Base-by-base conservation (phyloP, 2,888 invertebrate species). In the Bimastos eiseni region DNA sequence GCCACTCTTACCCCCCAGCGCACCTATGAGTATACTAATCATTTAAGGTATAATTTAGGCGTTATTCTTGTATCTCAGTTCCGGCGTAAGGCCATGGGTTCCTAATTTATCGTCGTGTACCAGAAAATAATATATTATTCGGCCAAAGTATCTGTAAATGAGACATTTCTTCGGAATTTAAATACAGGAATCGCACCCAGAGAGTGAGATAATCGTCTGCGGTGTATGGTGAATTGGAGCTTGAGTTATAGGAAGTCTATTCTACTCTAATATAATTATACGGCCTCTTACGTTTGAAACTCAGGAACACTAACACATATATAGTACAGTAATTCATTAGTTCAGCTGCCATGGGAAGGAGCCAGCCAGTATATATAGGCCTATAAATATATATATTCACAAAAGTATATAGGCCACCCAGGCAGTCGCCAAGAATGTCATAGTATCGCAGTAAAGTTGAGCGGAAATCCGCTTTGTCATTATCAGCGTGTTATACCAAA, bases 121-220 rank as follows among this genome's bases (percentile, higher is more conserved):
- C 70, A n/a, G 70, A 70, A n/a, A 70, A n/a, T 70, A 70, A 70
- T 70, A n/a, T 70, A 70, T 70, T 70, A n/a, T 70, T 70, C 30
- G 1, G 70, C 70, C 8, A 2, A 1, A 70, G n/a, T 70, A 11
- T n/a, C 70, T 70, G 70, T 70, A 70, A 70, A 70, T 70, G 70
- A 70, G n/a, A n/a, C 70, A 70, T 70, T 70, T 70, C 70, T 30
- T 70, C 70, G 70, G 70, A 70, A 70, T 70, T 70, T 70, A 30
- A 70, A 70, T n/a, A 11, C 70, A n/a, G 30, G 70, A 70, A n/a
- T 70, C 70, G 70, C 70, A 70, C 30, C 70, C 70, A 70, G n/a
- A n/a, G 30, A 55, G n/a, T n/a, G n/a, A n/a, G n/a, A n/a, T n/a
- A n/a, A n/a, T n/a, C n/a, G n/a, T n/a, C n/a, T 70, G 70, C n/a